These are phyloP conservation scores for Merops nubicus DNA, from an alignment of 2,113 vertebrate genomes.

Conservation along the genomic window DNA sequence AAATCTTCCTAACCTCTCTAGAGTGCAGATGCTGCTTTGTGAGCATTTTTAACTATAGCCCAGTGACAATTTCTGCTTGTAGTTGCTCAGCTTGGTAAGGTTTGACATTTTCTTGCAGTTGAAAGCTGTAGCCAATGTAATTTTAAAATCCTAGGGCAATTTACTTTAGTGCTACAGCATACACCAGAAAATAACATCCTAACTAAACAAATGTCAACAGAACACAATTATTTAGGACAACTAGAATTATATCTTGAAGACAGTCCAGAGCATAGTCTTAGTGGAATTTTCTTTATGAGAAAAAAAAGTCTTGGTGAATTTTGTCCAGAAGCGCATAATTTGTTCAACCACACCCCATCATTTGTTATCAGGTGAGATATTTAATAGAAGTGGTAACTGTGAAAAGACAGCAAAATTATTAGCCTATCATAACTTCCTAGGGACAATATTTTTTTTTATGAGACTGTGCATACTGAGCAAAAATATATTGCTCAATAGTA, in stretches of 20 bases:
- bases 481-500: constrained; percentile 42
- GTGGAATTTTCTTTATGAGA: neutral
- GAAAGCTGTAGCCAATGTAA: neutral
- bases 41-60: neutral
- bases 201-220: neutral
- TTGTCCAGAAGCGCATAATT: neutral
- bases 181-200: neutral
- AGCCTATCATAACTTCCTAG: constrained; percentile 22
- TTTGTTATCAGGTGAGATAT: neutral
- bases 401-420: constrained; percentile 34
- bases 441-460: constrained; percentile 40
- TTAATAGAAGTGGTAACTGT: neutral
- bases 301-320: neutral
- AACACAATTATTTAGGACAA: neutral
- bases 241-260: neutral
- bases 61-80: neutral
- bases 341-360: neutral
- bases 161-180: constrained; percentile 1
- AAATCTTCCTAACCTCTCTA: neutral
- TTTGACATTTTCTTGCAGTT: constrained; percentile 47
- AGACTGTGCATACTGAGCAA: neutral
- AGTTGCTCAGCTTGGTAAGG: neutral
- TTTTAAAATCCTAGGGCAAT: constrained; percentile 35
- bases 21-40: neutral
- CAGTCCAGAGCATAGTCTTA: neutral